Evolutionary conservation across 2,113 vertebrate species (phyloP), one percentile per base, ranked within the genome.

Genomic region (Colinus virginianus): DNA sequence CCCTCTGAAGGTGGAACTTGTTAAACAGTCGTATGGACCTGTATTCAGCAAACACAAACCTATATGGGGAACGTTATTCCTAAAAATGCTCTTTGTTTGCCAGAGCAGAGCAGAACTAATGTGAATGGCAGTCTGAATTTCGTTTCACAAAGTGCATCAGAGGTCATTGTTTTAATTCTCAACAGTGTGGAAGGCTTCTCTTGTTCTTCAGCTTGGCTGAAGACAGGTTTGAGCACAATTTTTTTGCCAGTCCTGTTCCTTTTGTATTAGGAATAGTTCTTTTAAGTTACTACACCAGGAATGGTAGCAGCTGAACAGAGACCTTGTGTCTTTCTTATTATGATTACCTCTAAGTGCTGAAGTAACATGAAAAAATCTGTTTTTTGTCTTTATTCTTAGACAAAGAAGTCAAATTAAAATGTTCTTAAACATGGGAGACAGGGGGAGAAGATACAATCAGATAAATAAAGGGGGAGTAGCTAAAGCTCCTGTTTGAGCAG

Each of bases 11-110:
- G 19, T 36, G 28, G 51, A 46, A 6, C 42, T 86, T 30, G 13
- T 11, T 19, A 25, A 34, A n/a, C 18, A 20, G 28, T 19, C 25
- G 1, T 0, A 0, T 76, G n/a, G 61, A 13, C 7, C 20, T 8
- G 1, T 61, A 76, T 48, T 56, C 32, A 56, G 6, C 22, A 63
- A 71, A 23, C n/a, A 26, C 46, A 88, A 43, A 63, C 45, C 61
- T 70, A 4, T 7, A 46, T 38, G 20, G 77, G 56, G 23, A 78
- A 21, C 64, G 59, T 34, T 59, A 25, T 70, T 81, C 67, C 51
- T 87, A 16, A 49, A 69, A 83, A 20, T 10, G 9, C n/a, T 36
- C 4, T 43, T 22, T 59, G 3, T 80, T 8, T 67, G 16, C 49
- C 25, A 46, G 34, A 6, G 16, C 68, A 51, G 28, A 23, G 0